These are phyloP conservation scores for Tragulus kanchil DNA, from an alignment of 2,113 vertebrate genomes.

Conservation along the genomic window DNA sequence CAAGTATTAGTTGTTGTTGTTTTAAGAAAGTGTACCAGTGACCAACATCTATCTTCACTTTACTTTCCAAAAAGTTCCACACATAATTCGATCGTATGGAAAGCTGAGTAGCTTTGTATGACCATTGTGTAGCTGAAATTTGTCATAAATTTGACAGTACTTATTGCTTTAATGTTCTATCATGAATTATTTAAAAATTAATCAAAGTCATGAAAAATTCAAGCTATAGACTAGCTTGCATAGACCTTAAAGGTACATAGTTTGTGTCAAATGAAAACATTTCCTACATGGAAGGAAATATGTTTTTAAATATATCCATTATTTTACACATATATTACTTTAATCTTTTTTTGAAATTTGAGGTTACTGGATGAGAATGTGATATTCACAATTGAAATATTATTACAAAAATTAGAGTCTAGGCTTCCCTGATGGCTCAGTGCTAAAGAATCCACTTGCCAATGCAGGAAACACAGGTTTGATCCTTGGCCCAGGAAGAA, in stretches of 20 bases:
- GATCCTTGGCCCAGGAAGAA: not conserved
- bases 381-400: not conserved
- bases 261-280: not conserved
- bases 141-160: not conserved
- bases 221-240: not conserved
- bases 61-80: not conserved
- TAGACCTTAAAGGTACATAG: not conserved
- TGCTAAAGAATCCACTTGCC: not conserved
- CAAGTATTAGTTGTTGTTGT: not conserved
- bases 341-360: not conserved
- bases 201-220: not conserved
- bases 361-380: not conserved
- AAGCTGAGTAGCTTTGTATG: not conserved
- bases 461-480: not conserved
- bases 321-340: not conserved
- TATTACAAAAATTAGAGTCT: not conserved
- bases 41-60: not conserved
- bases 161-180: not conserved
- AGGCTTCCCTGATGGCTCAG: not conserved
- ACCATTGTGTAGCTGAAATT: not conserved
- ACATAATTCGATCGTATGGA: not conserved
- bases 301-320: not conserved
- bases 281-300: not conserved
- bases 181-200: constrained; percentile 37
- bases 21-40: not conserved